A percentile compares a stretch with the other conserved stretches of the same genome.
Evolutionary conservation across 2,113 vertebrate genomes (phyloP).

Genomic region (Melospiza georgiana): DNA sequence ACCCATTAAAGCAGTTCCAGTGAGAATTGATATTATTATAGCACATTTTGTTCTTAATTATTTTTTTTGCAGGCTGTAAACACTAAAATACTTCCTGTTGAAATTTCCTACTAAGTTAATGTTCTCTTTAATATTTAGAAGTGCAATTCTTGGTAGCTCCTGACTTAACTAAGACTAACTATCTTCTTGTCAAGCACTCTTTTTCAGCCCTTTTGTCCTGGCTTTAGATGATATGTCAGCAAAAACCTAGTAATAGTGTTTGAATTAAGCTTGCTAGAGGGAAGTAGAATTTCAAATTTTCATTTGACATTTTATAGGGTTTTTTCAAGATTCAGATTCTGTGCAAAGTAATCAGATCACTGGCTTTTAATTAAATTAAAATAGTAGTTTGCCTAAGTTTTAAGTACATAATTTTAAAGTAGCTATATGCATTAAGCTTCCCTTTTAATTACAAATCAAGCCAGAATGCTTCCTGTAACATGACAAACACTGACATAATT

Average conservation of each 20-base stretch:
- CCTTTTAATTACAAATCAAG: constrained; percentile 5
- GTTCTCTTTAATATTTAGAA: constrained; percentile 41
- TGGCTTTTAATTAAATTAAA: constrained; percentile 45
- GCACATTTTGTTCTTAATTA: not conserved
- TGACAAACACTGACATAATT: not conserved
- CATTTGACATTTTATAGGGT: not conserved
- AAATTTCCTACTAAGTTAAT: constrained; percentile 12
- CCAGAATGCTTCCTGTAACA: not conserved
- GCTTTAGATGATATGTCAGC: not conserved
- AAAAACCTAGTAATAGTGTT: not conserved
- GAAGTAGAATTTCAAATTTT: not conserved
- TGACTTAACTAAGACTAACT: constrained; percentile 21
- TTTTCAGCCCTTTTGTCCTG: constrained; percentile 2
- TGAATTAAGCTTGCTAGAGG: constrained; percentile 25
- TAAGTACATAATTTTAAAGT: constrained; percentile 20
- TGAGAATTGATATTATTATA: not conserved
- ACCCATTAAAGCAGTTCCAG: not conserved
- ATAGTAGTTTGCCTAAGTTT: constrained; percentile 1
- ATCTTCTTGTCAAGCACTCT: not conserved
- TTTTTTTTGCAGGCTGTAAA: constrained; percentile 5
- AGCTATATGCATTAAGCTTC: not conserved
- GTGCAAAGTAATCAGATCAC: not conserved
- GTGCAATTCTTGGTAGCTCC: not conserved
- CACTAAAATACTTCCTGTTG: constrained; percentile 8
- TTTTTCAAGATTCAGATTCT: not conserved